Conservation (phyloP, 2,113 vertebrate species). For the Megaceryle maxima region DNA sequence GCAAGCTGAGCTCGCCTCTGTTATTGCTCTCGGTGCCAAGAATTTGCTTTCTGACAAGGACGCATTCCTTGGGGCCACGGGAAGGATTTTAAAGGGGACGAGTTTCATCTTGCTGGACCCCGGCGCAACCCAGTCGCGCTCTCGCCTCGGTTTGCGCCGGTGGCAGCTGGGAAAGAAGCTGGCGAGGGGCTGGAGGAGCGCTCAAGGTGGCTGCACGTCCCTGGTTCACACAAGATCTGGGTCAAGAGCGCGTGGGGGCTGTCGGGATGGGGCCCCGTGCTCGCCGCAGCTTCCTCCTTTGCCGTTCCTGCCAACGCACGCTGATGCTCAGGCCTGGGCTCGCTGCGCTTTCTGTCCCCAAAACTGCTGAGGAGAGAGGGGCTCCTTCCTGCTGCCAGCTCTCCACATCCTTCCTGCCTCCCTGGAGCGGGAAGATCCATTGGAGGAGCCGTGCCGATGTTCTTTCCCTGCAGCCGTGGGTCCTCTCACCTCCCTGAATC, state of each 20-base stretch:
- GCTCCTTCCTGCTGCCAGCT: background rate
- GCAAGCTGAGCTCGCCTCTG: background rate
- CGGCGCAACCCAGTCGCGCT: fast-evolving
- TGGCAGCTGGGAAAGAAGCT: background rate
- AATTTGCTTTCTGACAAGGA: background rate
- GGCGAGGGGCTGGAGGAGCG: background rate
- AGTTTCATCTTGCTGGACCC: fast-evolving
- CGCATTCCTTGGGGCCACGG: background rate
- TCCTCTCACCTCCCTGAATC: background rate
- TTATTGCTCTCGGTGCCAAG: background rate
- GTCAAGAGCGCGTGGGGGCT: background rate
- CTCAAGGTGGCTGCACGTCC: fast-evolving
- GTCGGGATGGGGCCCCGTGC: fast-evolving
- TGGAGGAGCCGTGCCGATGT: background rate
- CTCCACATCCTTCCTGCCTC: fast-evolving
- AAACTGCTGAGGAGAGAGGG: background rate
- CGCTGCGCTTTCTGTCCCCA: background rate
- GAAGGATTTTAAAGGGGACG: background rate
- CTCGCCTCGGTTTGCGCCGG: background rate
- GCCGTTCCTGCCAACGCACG: fast-evolving
- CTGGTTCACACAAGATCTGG: background rate
- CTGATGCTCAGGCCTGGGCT: background rate
- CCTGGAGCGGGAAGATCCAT: fast-evolving
- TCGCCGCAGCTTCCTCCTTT: background rate
- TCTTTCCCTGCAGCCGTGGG: no score